A percentile compares a stretch with the other conserved stretches of the same genome.
Evolutionary conservation across 2,888 invertebrate species (phyloP).

Genomic region (Diploptera punctata): DNA sequence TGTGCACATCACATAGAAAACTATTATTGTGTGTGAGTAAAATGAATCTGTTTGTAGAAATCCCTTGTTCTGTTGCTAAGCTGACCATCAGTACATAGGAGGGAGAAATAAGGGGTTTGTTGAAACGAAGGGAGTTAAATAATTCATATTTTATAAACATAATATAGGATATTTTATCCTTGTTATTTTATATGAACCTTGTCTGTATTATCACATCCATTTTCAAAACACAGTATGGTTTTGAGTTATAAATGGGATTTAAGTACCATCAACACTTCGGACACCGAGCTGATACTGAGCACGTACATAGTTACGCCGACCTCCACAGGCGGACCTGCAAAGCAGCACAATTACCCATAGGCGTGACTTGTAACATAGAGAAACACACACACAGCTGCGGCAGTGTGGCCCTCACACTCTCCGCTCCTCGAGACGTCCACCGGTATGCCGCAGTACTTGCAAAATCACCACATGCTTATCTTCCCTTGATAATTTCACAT

Average conservation of each 20-base stretch:
- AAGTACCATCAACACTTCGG: constrained; percentile 97
- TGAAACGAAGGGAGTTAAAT: background rate
- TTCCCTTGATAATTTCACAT: no score
- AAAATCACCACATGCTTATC: no score
- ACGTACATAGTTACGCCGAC: constrained; percentile 98
- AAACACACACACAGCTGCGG: background rate
- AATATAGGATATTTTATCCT: background rate
- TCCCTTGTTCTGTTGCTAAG: background rate
- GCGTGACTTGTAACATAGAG: constrained; percentile 6
- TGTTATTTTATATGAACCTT: constrained; percentile 18
- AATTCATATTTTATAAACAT: constrained; percentile 9
- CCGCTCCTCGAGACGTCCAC: no score
- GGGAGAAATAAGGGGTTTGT: background rate
- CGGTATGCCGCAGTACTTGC: no score
- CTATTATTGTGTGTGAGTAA: background rate
- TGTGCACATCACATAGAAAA: background rate
- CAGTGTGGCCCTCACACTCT: no score
- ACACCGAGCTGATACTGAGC: constrained; percentile 97
- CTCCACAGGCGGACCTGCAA: constrained; percentile 96
- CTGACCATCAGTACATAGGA: background rate
- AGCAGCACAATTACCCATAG: constrained; percentile 27
- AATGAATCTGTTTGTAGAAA: no score
- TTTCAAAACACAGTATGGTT: constrained; percentile 33
- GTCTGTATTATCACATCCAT: constrained; percentile 24
- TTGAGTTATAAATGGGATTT: constrained; percentile 31